Base-by-base conservation (phyloP, 2,113 vertebrate genomes). In the Hippoglossus stenolepis region DNA sequence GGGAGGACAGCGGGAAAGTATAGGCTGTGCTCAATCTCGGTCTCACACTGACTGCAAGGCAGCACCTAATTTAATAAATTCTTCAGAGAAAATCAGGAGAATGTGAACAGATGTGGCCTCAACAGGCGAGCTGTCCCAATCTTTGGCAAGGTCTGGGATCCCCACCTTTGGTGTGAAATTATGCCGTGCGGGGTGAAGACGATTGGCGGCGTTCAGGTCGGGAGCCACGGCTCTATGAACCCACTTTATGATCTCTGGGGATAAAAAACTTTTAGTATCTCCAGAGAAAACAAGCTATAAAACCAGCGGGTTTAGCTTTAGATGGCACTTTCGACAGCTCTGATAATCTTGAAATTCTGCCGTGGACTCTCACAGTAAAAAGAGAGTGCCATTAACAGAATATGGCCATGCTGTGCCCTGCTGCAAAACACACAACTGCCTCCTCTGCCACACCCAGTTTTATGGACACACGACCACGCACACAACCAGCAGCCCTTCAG, bases 11-110 rank as follows among this genome's bases (percentile, higher is more conserved):
- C 57, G 0, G 28, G 65, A 58, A 73, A 45, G 45, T 71, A 63
- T 66, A 77, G 23, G 28, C 72, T 84, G 65, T 66, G 51, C 65
- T 79, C 85, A 62, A 61, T 80, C 58, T 68, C 31, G 8, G 66
- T 85, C 53, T 65, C 66, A 70, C 60, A 64, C 66, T 78, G 70
- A 83, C 83, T 83, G 77, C 70, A 77, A 89, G 75, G 74, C 75
- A 70, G 59, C 21, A 28, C n/a, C 9, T 83, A 70, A 89, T 89
- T 79, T 83, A 85, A 87, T 77, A 68, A 77, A 85, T 79, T 68
- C 81, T 80, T 61, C 56, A 31, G 56, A 54, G 60, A 73, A 69
- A 81, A 77, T 59, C 47, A 21, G 64, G 43, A 68, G 80, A 83
- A 73, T 69, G 35, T 68, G 82, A 82, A 74, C 74, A 86, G 79